Percentiles rank a stretch among this genome's conserved stretches.
These are phyloP conservation scores for Caenorhabditis latens DNA, from an alignment of 1,140 invertebrate genomes.

Conservation along the genomic window DNA sequence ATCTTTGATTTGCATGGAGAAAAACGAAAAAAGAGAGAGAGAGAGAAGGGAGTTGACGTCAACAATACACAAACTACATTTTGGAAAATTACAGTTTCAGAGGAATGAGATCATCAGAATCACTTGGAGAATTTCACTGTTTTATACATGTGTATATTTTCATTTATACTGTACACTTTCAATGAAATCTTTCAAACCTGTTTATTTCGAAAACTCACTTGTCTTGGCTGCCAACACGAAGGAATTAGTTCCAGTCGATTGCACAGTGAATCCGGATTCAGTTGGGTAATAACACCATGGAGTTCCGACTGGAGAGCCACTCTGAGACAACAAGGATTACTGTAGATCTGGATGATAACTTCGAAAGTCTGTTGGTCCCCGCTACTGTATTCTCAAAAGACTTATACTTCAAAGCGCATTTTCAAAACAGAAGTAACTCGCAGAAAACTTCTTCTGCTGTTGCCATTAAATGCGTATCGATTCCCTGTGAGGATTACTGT, in stretches of 20 bases:
- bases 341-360: not conserved
- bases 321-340: slow-evolving; percentile 1
- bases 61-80: not conserved
- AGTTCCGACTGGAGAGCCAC: not conserved
- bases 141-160: too few relatives aligned
- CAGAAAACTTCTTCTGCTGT: too few relatives aligned
- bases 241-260: slow-evolving; percentile 42
- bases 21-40: not conserved
- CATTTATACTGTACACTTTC: too few relatives aligned
- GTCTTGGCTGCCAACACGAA: slow-evolving; percentile 18
- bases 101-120: too few relatives aligned
- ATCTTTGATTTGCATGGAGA: not conserved
- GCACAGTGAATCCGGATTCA: slow-evolving; percentile 30
- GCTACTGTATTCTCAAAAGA: too few relatives aligned
- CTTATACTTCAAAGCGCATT: not conserved
- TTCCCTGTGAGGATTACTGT: too few relatives aligned
- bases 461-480: too few relatives aligned
- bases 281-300: slow-evolving; percentile 46
- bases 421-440: not conserved
- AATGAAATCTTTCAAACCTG: too few relatives aligned
- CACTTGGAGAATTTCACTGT: too few relatives aligned
- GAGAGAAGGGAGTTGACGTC: not conserved
- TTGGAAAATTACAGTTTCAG: not conserved
- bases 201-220: not conserved
- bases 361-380: too few relatives aligned